A percentile compares a stretch with the other conserved stretches of the same genome.
These are phyloP conservation scores for Lophius piscatorius DNA, from an alignment of 2,113 vertebrate species.

Conservation along the genomic window DNA sequence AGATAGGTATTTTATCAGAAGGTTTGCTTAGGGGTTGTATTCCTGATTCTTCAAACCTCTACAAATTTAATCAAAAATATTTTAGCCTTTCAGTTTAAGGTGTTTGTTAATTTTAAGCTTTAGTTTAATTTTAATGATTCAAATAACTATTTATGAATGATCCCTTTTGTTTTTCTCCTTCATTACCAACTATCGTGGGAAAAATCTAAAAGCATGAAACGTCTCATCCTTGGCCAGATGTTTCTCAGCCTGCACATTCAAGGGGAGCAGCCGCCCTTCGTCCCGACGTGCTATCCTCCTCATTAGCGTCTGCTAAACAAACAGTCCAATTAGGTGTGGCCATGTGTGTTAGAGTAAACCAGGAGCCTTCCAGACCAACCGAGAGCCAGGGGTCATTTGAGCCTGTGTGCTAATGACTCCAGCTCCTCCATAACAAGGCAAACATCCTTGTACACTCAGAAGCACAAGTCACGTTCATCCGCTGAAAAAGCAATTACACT, in stretches of 20 bases:
- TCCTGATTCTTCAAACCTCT: slow-evolving; percentile 23
- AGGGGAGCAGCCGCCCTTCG: slow-evolving; percentile 51
- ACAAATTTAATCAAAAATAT: slow-evolving; percentile 34
- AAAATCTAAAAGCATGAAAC: slow-evolving; percentile 2
- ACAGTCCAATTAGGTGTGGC: slow-evolving; percentile 71
- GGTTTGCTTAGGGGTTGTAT: slow-evolving; percentile 56
- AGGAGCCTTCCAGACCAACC: slow-evolving; percentile 53
- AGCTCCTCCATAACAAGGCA: slow-evolving; percentile 53
- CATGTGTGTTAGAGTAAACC: slow-evolving; percentile 57
- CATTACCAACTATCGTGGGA: slow-evolving; percentile 33
- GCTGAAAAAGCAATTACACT: slow-evolving; percentile 67
- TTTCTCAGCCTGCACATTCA: slow-evolving; percentile 63
- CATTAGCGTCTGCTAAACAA: slow-evolving; percentile 68
- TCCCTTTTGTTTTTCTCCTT: slow-evolving; percentile 21
- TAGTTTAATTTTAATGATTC: slow-evolving; percentile 35
- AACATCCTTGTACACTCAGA: slow-evolving; percentile 41
- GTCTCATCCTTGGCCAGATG: slow-evolving; percentile 59
- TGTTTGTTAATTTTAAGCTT: slow-evolving; percentile 20
- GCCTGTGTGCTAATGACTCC: slow-evolving; percentile 57
- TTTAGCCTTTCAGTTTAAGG: slow-evolving; percentile 12
- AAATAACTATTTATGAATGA: slow-evolving; percentile 26
- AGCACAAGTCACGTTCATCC: slow-evolving; percentile 48
- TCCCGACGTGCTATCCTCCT: slow-evolving; percentile 18
- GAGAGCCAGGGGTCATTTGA: slow-evolving; percentile 50
- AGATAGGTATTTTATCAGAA: slow-evolving; percentile 67